Evolutionary conservation across 2,113 vertebrate species (phyloP).

Genomic region (Lepus europaeus): DNA sequence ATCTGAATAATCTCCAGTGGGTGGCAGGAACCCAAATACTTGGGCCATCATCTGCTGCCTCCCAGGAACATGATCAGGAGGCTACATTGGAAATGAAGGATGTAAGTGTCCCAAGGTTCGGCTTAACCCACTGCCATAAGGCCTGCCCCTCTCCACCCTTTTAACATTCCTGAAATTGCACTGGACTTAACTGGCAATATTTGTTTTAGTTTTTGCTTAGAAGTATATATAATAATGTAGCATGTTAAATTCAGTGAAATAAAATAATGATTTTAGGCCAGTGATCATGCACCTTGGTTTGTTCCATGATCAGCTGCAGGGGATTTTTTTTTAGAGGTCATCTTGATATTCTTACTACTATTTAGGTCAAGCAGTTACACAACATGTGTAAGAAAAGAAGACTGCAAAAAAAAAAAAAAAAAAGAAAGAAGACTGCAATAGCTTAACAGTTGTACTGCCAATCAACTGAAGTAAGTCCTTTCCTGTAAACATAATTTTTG

Average conservation of each 20-base stretch:
- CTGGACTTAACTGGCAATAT: neutral
- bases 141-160: neutral
- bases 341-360: conserved; percentile 21
- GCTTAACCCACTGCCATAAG: too few relatives aligned
- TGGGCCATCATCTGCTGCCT: too few relatives aligned
- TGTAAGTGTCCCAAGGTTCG: too few relatives aligned
- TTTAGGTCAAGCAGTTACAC: conserved; percentile 3
- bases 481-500: conserved; percentile 7
- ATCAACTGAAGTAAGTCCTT: neutral
- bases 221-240: neutral
- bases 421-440: neutral
- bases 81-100: too few relatives aligned
- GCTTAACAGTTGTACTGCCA: neutral
- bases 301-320: neutral
- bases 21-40: too few relatives aligned
- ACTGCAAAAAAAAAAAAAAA: neutral
- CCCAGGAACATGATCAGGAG: too few relatives aligned
- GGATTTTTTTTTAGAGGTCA: conserved; percentile 33
- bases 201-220: neutral
- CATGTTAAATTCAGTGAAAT: conserved; percentile 32
- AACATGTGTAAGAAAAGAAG: conserved; percentile 14
- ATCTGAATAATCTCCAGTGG: too few relatives aligned
- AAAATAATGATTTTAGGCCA: neutral
- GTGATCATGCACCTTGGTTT: neutral
- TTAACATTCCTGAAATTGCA: conserved; percentile 42